Evolutionary conservation across 2,888 invertebrate species (phyloP).

Genomic region (Cactoblastis cactorum): DNA sequence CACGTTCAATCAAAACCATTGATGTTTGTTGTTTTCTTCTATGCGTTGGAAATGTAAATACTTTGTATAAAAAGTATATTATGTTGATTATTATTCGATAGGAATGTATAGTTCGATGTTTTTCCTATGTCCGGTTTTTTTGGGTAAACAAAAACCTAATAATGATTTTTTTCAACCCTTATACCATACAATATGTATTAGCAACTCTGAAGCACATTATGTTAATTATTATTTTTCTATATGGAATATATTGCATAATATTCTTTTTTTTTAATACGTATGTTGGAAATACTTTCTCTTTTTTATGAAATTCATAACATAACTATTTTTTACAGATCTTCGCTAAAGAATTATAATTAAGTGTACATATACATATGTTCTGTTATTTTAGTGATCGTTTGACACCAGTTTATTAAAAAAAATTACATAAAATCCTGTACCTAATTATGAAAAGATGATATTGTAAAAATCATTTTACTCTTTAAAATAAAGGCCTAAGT

Average conservation of each 20-base stretch:
- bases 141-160: too few species aligned
- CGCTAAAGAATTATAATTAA: too few species aligned
- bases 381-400: too few species aligned
- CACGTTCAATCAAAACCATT: neutral
- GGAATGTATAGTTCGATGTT: constrained; percentile 6
- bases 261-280: neutral
- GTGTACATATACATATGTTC: too few species aligned
- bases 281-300: neutral
- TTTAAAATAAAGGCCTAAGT: constrained; percentile 3
- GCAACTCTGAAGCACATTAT: neutral
- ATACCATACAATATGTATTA: constrained; percentile 1
- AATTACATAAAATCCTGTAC: too few species aligned
- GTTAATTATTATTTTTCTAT: neutral
- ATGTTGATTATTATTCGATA: constrained; percentile 8
- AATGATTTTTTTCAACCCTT: too few species aligned
- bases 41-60: constrained; percentile 7
- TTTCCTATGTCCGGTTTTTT: neutral
- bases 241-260: neutral
- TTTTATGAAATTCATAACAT: too few species aligned
- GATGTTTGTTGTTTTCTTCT: neutral
- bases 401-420: too few species aligned
- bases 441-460: neutral
- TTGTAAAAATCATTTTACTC: neutral
- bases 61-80: constrained; percentile 10
- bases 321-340: too few species aligned